phyloP scores from a whole-genome alignment of 2,113 vertebrate genomes.

The Aythya baeri region DNA sequence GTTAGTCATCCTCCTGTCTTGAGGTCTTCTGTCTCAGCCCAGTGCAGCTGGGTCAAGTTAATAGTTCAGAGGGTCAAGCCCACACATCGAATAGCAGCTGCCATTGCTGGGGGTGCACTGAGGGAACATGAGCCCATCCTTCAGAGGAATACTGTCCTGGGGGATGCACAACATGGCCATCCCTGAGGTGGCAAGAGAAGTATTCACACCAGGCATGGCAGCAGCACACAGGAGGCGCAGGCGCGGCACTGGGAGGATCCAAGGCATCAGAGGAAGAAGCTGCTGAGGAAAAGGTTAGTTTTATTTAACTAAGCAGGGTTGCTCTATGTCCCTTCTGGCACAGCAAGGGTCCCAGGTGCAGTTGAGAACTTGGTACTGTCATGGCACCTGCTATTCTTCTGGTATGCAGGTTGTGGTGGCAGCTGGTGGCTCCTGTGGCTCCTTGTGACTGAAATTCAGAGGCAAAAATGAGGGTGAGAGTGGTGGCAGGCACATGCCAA shows the following conservation, averaged over 20 bases:
- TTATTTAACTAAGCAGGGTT: not conserved
- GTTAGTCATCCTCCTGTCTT: not conserved
- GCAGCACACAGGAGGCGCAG: not conserved
- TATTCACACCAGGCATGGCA: accelerated
- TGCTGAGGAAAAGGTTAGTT: accelerated
- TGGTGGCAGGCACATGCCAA: not conserved
- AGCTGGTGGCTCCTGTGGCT: not conserved
- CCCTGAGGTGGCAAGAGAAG: not conserved
- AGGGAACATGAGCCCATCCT: not conserved
- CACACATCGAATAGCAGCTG: not conserved
- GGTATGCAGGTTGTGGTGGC: not conserved
- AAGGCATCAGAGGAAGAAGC: not conserved
- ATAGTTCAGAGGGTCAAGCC: not conserved
- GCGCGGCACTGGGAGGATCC: accelerated
- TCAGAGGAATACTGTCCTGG: not conserved
- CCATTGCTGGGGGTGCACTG: not conserved
- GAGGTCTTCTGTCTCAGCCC: not conserved
- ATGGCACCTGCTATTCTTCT: accelerated
- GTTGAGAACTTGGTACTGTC: not conserved
- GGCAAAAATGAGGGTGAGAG: not conserved
- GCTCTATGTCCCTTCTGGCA: not conserved
- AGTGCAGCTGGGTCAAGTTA: not conserved
- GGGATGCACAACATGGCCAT: not conserved
- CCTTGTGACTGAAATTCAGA: not conserved
- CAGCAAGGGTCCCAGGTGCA: accelerated